A percentile compares a stretch with the other conserved stretches of the same genome.
phyloP scores from a whole-genome alignment of 1,140 invertebrate species.

The Sinella curviseta region DNA sequence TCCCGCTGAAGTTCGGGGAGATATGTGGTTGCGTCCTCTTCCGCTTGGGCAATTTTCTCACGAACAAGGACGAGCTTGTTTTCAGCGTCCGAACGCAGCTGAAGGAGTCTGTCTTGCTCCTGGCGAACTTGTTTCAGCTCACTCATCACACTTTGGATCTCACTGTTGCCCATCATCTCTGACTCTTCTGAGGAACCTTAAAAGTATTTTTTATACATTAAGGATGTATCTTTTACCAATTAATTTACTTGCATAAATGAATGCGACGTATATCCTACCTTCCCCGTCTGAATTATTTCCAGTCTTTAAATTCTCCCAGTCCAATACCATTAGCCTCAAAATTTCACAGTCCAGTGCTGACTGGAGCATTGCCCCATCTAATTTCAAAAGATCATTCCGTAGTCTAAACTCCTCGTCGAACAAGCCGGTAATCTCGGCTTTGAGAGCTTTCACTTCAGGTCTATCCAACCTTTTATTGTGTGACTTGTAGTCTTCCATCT shows the following conservation, averaged over 20 bases:
- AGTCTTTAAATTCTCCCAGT: slow-evolving; percentile 46
- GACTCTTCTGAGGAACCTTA: slow-evolving; percentile 34
- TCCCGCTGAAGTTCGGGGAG: slow-evolving; percentile 78
- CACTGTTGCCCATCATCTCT: slow-evolving; percentile 29
- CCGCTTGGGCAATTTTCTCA: slow-evolving; percentile 75
- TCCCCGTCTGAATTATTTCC: slow-evolving; percentile 39
- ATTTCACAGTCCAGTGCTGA: slow-evolving; percentile 48
- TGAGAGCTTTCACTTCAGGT: slow-evolving; percentile 40
- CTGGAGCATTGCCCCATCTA: slow-evolving; percentile 48
- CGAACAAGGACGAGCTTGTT: slow-evolving; percentile 49
- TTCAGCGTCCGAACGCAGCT: slow-evolving; percentile 78
- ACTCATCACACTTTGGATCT: slow-evolving; percentile 77
- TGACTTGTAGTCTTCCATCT: background rate
- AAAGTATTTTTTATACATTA: background rate
- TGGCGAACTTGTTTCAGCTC: slow-evolving; percentile 72
- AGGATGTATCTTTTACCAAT: background rate
- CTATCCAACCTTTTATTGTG: slow-evolving; percentile 2
- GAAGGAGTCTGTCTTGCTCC: slow-evolving; percentile 75
- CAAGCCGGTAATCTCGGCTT: slow-evolving; percentile 37
- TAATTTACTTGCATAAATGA: background rate
- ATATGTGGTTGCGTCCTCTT: slow-evolving; percentile 62
- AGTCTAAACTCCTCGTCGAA: slow-evolving; percentile 48
- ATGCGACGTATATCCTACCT: slow-evolving; percentile 19
- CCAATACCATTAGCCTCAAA: slow-evolving; percentile 46
- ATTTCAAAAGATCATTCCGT: slow-evolving; percentile 46